A percentile compares a stretch with the other conserved stretches of the same genome.
phyloP scores from a whole-genome alignment of 2,797 vertebrate genomes.

The Gallinago stenura region DNA sequence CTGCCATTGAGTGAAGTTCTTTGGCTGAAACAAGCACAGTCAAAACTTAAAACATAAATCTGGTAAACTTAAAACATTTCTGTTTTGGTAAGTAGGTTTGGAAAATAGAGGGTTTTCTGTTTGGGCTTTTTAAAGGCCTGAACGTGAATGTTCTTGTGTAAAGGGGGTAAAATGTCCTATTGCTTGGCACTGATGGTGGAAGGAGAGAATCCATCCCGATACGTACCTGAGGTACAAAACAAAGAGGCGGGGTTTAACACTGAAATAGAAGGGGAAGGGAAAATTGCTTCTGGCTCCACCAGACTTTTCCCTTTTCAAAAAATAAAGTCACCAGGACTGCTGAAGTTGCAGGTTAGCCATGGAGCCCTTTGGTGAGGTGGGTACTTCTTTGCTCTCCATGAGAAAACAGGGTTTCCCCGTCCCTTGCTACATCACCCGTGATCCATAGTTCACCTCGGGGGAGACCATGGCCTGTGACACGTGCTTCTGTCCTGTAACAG shows the following conservation, averaged over 20 bases:
- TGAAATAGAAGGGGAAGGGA: accelerated
- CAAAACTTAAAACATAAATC: too few relatives aligned
- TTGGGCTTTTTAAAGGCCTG: background rate
- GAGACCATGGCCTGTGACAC: background rate
- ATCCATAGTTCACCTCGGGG: accelerated
- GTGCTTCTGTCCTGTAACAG: background rate
- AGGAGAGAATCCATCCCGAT: background rate
- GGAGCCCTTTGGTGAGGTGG: background rate
- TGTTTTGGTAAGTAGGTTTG: background rate
- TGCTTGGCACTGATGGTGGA: background rate
- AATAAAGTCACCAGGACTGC: background rate
- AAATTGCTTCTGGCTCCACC: background rate
- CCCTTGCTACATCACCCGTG: accelerated
- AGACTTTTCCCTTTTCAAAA: background rate
- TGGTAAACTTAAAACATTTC: background rate
- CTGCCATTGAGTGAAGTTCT: background rate
- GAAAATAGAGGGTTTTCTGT: background rate
- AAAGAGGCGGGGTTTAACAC: background rate
- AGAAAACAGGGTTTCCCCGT: background rate
- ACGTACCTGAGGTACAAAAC: background rate
- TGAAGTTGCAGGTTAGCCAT: background rate
- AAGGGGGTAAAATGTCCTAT: background rate
- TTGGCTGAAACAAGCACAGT: background rate
- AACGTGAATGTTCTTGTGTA: background rate
- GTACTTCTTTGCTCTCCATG: background rate